Conservation (phyloP, 2,888 invertebrate genomes). For the Acleris emargana region DNA sequence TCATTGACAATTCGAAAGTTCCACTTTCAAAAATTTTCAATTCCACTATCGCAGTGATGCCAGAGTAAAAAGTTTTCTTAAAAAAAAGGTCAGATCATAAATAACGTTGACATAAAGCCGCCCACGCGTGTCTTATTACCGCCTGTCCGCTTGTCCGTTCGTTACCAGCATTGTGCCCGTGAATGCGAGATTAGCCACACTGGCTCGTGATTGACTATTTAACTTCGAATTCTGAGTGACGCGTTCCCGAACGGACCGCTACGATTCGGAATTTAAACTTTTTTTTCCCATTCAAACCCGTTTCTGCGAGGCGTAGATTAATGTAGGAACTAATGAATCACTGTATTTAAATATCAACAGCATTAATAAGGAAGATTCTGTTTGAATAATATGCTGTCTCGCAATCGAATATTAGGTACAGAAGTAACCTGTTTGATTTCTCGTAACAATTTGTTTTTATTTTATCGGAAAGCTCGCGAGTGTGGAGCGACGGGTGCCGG, state of each 20-base stretch:
- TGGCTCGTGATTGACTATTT: constrained; percentile 82
- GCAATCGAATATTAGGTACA: constrained; percentile 27
- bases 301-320: constrained; percentile 33
- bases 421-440: constrained; percentile 37
- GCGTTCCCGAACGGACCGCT: constrained; percentile 56
- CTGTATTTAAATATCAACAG: constrained; percentile 32
- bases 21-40: constrained; percentile 28
- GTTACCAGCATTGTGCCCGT: constrained; percentile 79
- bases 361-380: constrained; percentile 28
- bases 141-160: constrained; percentile 80
- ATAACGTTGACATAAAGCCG: constrained; percentile 81
- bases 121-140: constrained; percentile 82
- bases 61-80: constrained; percentile 60
- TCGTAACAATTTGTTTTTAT: constrained; percentile 37
- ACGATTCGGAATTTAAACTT: constrained; percentile 37
- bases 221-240: constrained; percentile 73
- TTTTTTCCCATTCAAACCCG: constrained; percentile 27
- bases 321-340: constrained; percentile 33
- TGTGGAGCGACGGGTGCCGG: constrained; percentile 40
- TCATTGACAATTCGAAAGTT: constrained; percentile 31
- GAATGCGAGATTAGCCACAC: constrained; percentile 81
- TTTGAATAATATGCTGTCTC: constrained; percentile 35
- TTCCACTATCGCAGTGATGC: constrained; percentile 48
- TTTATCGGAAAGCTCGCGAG: constrained; percentile 34
- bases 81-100: constrained; percentile 73